Evolutionary conservation across 1,140 invertebrate genomes (phyloP).

Genomic region (Caerostris extrusa): DNA sequence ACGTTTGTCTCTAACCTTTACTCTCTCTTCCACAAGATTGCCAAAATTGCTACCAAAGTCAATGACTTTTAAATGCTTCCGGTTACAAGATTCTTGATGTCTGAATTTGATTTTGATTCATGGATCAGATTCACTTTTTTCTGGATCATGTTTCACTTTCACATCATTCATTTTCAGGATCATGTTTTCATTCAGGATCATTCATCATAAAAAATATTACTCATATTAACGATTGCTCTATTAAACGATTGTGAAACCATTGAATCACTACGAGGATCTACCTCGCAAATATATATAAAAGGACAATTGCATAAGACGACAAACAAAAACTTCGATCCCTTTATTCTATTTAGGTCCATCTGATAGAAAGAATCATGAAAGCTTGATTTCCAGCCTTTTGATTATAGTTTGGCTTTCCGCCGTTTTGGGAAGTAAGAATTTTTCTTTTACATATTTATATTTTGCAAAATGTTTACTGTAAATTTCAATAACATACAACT

Average conservation of each 20-base stretch:
- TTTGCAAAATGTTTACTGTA: neutral
- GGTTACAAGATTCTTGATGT: slow-evolving; percentile 30
- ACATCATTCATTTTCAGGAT: too few species aligned
- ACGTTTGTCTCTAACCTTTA: neutral
- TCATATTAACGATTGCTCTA: neutral
- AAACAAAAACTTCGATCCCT: slow-evolving; percentile 1
- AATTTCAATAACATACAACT: too few species aligned
- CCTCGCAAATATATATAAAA: neutral
- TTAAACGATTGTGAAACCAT: slow-evolving; percentile 11
- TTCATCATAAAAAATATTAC: too few species aligned
- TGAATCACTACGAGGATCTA: slow-evolving; percentile 6
- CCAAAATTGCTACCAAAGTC: slow-evolving; percentile 48
- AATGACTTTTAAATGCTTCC: slow-evolving; percentile 50
- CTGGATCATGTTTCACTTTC: neutral
- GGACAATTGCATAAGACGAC: neutral
- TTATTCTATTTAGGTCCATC: slow-evolving; percentile 28
- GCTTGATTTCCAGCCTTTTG: neutral
- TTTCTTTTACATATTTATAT: neutral
- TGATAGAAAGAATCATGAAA: neutral
- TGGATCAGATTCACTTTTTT: slow-evolving; percentile 39
- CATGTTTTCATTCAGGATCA: too few species aligned
- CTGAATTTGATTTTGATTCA: slow-evolving; percentile 37
- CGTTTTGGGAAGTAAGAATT: neutral
- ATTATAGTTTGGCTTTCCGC: neutral
- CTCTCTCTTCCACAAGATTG: neutral